Base-by-base conservation (phyloP, 2,888 invertebrate species). In the Hypsopygia costalis region DNA sequence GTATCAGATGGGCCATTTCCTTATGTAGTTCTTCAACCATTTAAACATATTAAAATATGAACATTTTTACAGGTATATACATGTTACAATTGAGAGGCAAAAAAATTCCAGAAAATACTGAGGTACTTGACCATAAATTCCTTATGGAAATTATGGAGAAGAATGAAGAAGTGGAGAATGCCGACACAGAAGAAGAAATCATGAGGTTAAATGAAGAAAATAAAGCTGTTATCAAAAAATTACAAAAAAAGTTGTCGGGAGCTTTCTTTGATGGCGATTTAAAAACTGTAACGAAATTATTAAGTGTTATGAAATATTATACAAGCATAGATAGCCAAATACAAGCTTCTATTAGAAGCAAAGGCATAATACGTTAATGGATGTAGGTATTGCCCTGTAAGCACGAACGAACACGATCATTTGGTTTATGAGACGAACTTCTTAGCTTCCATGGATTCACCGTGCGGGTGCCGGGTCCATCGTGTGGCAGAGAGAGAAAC, bases 61-160 rank as follows among this genome's bases (percentile, higher is more conserved):
- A 29, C 8, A n/a, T 34, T 11, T 37, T 82, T 55, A 52, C 76
- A 69, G 92, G 97, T 0, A 89, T 95, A 45, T 98, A 98, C 70
- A 89, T 98, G 75, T 82, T 98, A 11, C 76, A 91, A 52, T 75
- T 96, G 34, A 87, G 92, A 51, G 94, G 94, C 0, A 73, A 91
- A 42, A 81, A 90, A 7, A 88, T 95, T 49, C 90, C 93, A 0
- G 93, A 94, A 69, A 91, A 92, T 27, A 93, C 93, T 10, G 90
- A 91, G 47, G 64, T n/a, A n/a, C n/a, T 93, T 8, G 92, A 95
- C 58, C 87, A 91, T 37, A 89, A 90, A 49, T 95, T 97, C 68
- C 88, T 97, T 0, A 91, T 93, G 89, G 90, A 93, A 71, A 94
- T 98, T 49, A 96, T 98, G 96, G 96, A 96, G 64, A 91, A 94